phyloP scores from a whole-genome alignment of 1,140 invertebrate species.

The Drosophila serrata region DNA sequence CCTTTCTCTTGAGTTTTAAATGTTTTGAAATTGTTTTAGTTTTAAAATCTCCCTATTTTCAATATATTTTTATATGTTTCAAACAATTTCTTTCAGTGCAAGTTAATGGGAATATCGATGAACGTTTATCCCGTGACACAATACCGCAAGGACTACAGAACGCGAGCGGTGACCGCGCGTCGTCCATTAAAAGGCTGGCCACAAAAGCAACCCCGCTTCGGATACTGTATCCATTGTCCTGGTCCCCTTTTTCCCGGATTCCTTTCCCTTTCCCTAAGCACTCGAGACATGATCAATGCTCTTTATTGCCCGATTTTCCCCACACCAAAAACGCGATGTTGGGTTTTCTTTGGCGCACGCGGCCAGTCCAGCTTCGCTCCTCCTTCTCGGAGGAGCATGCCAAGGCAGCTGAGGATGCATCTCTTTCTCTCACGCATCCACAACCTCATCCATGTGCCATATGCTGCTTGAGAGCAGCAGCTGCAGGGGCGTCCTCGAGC shows the following conservation, averaged over 20 bases:
- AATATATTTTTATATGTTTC: not conserved
- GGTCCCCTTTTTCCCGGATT: slow-evolving; percentile 3
- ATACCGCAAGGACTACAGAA: slow-evolving; percentile 65
- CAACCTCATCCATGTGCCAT: slow-evolving; percentile 12
- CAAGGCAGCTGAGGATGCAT: slow-evolving; percentile 44
- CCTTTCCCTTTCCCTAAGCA: slow-evolving; percentile 17
- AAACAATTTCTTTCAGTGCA: not conserved
- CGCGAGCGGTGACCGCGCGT: slow-evolving; percentile 56
- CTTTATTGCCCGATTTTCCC: slow-evolving; percentile 19
- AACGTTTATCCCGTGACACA: slow-evolving; percentile 75
- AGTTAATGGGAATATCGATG: slow-evolving; percentile 54
- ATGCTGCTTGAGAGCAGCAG: slow-evolving; percentile 46
- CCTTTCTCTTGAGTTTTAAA: not conserved
- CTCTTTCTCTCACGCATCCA: slow-evolving; percentile 18
- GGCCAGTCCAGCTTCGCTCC: slow-evolving; percentile 18
- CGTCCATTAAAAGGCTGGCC: slow-evolving; percentile 68
- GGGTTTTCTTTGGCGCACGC: slow-evolving; percentile 56
- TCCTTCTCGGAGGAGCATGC: slow-evolving; percentile 63
- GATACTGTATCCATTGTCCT: slow-evolving; percentile 9
- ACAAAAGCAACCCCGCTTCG: slow-evolving; percentile 57
- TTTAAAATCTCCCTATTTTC: not conserved
- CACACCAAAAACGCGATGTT: slow-evolving; percentile 45
- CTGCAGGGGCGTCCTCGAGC: slow-evolving; percentile 41
- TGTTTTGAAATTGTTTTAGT: not conserved
- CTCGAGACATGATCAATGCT: slow-evolving; percentile 52